A percentile compares a stretch with the other conserved stretches of the same genome.
These are phyloP conservation scores for Dasysyrphus albostriatus DNA, from an alignment of 2,888 invertebrate species.

Conservation along the genomic window DNA sequence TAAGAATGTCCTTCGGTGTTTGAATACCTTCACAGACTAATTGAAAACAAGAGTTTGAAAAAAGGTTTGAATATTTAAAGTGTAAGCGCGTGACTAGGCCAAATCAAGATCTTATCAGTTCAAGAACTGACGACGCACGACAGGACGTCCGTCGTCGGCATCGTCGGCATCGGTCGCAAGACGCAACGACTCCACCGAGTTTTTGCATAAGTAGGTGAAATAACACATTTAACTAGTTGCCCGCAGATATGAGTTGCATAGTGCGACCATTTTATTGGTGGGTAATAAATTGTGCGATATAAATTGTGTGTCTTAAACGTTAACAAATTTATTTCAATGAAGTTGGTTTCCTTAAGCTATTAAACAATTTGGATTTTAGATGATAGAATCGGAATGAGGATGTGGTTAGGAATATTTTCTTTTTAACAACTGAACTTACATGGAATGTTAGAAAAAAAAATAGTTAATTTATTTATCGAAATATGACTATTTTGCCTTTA, in stretches of 20 bases:
- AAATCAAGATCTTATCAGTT: conserved; percentile 57
- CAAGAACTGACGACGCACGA: conserved; percentile 25
- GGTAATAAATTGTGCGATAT: conserved; percentile 58
- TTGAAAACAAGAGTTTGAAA: conserved; percentile 45
- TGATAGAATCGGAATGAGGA: conserved; percentile 21
- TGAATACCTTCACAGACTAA: conserved; percentile 48
- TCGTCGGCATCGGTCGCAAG: no score
- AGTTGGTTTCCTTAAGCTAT: conserved; percentile 46
- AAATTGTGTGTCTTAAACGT: conserved; percentile 60
- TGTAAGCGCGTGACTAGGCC: conserved; percentile 64
- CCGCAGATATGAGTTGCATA: conserved; percentile 58
- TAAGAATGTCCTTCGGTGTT: conserved; percentile 57
- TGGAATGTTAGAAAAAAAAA: neutral
- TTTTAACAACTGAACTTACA: neutral
- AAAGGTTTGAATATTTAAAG: conserved; percentile 44
- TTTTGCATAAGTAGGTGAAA: conserved; percentile 17
- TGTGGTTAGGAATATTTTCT: neutral
- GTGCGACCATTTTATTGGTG: conserved; percentile 54
- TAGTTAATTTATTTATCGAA: conserved; percentile 10
- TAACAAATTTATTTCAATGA: conserved; percentile 68
- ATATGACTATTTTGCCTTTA: conserved; percentile 15
- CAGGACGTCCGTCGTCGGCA: neutral
- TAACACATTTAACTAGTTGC: conserved; percentile 33
- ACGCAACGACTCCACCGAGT: neutral
- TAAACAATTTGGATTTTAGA: conserved; percentile 12